phyloP scores from a whole-genome alignment of 2,888 invertebrate genomes.

The Monoplex corrugatus region DNA sequence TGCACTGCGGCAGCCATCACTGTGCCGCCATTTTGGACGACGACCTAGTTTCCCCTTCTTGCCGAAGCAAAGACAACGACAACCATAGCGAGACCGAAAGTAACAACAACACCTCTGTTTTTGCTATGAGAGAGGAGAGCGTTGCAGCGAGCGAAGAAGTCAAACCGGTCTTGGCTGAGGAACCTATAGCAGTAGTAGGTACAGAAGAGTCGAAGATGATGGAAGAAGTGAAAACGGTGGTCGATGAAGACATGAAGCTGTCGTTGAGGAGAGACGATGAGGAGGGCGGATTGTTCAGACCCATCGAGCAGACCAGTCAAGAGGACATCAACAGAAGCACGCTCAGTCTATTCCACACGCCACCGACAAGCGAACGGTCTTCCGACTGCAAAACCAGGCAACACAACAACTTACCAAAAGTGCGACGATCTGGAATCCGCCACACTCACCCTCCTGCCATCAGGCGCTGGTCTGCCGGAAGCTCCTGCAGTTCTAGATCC shows the following conservation, averaged over 20 bases:
- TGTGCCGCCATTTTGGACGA: slow-evolving; percentile 42
- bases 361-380: slow-evolving; percentile 20
- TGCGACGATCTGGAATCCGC: slow-evolving; percentile 2
- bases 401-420: not conserved
- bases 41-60: not conserved
- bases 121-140: not conserved
- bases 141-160: not conserved
- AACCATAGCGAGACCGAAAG: not conserved
- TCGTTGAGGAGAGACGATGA: not conserved
- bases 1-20: slow-evolving; percentile 24
- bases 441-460: slow-evolving; percentile 18
- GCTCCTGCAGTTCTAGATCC: slow-evolving; percentile 8
- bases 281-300: slow-evolving; percentile 5
- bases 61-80: not conserved
- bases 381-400: slow-evolving; percentile 1
- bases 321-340: slow-evolving; percentile 1
- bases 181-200: not conserved
- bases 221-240: not conserved
- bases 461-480: not conserved
- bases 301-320: slow-evolving; percentile 5
- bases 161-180: not conserved
- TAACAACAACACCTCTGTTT: not conserved
- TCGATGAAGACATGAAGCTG: not conserved
- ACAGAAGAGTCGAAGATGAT: not conserved
- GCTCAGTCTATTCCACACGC: not conserved